Percentiles rank a stretch among this genome's conserved stretches.
phyloP scores from a whole-genome alignment of 37 sponge, comb jelly and placozoan genomes.

The Amphimedon queenslandica region DNA sequence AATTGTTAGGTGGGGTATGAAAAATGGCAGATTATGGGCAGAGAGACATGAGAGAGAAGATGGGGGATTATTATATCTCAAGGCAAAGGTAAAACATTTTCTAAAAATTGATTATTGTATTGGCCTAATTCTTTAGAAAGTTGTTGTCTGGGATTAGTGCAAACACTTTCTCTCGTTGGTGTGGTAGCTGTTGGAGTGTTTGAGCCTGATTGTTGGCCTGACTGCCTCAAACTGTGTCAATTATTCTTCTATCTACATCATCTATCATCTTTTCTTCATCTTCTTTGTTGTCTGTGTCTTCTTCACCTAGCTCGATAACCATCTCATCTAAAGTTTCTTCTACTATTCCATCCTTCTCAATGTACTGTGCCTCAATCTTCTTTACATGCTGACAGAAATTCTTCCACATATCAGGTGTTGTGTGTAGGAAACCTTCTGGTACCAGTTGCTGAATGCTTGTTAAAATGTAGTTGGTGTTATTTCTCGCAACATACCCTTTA shows the following conservation, averaged over 20 bases:
- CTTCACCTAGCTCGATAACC: background rate
- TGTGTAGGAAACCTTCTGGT: conserved; percentile 6
- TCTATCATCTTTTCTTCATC: conserved; percentile 9
- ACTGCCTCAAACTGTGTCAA: too few species aligned
- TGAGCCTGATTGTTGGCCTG: too few species aligned
- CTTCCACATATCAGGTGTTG: conserved; percentile 22
- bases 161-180: too few species aligned
- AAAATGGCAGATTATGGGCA: too few species aligned
- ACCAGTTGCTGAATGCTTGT: conserved; percentile 1
- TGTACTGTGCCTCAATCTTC: background rate
- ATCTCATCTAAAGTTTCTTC: background rate
- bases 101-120: too few species aligned
- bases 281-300: background rate
- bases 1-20: too few species aligned
- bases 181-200: too few species aligned
- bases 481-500: conserved; percentile 4
- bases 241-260: conserved; percentile 2
- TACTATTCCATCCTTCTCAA: background rate
- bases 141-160: too few species aligned
- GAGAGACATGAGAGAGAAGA: too few species aligned
- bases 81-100: too few species aligned
- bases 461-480: background rate
- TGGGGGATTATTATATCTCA: too few species aligned
- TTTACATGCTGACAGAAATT: conserved; percentile 8
- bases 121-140: too few species aligned